These are phyloP conservation scores for Choristoneura fumiferana DNA, from an alignment of 1,140 invertebrate genomes.

Conservation along the genomic window DNA sequence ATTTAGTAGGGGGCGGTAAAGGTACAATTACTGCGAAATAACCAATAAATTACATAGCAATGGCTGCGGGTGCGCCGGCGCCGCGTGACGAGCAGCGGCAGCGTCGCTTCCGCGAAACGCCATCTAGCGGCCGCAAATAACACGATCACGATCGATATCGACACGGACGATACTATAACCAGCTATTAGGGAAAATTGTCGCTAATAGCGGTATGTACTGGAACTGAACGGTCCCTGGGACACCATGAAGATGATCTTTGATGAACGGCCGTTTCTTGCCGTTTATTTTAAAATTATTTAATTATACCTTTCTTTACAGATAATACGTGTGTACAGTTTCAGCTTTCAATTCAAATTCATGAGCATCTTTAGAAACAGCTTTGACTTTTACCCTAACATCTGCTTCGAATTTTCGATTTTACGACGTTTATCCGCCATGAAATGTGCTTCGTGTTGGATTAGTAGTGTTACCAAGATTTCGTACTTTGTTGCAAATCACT, in stretches of 20 bases:
- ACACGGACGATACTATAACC: constrained; percentile 17
- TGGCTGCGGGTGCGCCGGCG: constrained; percentile 42
- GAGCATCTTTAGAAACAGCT: too few relatives aligned
- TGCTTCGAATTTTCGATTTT: constrained; percentile 15
- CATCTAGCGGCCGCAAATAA: constrained; percentile 60
- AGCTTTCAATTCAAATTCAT: too few relatives aligned
- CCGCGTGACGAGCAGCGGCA: constrained; percentile 46
- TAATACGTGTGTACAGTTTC: too few relatives aligned
- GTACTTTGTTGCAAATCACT: constrained; percentile 53
- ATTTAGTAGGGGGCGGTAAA: constrained; percentile 54
- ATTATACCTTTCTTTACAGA: too few relatives aligned
- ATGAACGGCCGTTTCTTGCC: too few relatives aligned
- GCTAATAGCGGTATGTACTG: neutral
- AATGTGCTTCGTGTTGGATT: constrained; percentile 1
- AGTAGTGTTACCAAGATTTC: neutral
- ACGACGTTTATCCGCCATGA: constrained; percentile 10
- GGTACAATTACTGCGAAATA: constrained; percentile 68
- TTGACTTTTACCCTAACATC: neutral
- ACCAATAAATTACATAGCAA: constrained; percentile 63
- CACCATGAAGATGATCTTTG: too few relatives aligned
- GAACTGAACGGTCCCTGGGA: too few relatives aligned
- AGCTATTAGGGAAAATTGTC: constrained; percentile 16
- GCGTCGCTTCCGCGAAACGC: constrained; percentile 59
- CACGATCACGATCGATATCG: constrained; percentile 58
- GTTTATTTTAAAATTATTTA: too few relatives aligned